Evolutionary conservation across 1,140 invertebrate genomes (phyloP).

Genomic region (Drosophila lacertosa): DNA sequence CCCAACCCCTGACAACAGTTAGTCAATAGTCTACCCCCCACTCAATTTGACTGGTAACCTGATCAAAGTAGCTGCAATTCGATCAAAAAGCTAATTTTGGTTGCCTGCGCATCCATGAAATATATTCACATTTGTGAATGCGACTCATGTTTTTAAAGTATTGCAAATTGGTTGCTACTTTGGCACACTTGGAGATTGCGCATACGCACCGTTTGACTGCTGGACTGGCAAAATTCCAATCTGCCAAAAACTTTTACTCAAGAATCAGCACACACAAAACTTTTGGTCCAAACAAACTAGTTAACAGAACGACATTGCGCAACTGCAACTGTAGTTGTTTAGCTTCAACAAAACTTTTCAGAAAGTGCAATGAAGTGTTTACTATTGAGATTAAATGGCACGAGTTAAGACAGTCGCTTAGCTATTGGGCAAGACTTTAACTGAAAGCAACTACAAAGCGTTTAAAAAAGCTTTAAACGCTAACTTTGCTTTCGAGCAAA

Average conservation of each 20-base stretch:
- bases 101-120: slow-evolving; percentile 21
- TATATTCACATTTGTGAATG: slow-evolving; percentile 39
- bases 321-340: slow-evolving; percentile 38
- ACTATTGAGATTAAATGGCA: slow-evolving; percentile 43
- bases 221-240: slow-evolving; percentile 18
- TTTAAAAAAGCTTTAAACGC: no score
- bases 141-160: slow-evolving; percentile 8
- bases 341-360: slow-evolving; percentile 10
- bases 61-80: slow-evolving; percentile 39
- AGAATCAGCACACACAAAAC: slow-evolving; percentile 29
- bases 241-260: not conserved
- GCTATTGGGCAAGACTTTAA: not conserved
- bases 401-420: not conserved
- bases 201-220: slow-evolving; percentile 31
- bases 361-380: slow-evolving; percentile 61
- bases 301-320: slow-evolving; percentile 14
- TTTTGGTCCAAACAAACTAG: slow-evolving; percentile 7
- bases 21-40: not conserved
- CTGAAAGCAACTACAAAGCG: no score
- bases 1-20: not conserved
- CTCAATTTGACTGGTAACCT: slow-evolving; percentile 5
- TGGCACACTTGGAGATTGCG: slow-evolving; percentile 34
- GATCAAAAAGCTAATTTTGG: slow-evolving; percentile 9
- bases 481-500: no score
- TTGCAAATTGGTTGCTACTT: slow-evolving; percentile 25